phyloP scores from a whole-genome alignment of 2,113 vertebrate genomes.

The Oxyruncus cristatus region DNA sequence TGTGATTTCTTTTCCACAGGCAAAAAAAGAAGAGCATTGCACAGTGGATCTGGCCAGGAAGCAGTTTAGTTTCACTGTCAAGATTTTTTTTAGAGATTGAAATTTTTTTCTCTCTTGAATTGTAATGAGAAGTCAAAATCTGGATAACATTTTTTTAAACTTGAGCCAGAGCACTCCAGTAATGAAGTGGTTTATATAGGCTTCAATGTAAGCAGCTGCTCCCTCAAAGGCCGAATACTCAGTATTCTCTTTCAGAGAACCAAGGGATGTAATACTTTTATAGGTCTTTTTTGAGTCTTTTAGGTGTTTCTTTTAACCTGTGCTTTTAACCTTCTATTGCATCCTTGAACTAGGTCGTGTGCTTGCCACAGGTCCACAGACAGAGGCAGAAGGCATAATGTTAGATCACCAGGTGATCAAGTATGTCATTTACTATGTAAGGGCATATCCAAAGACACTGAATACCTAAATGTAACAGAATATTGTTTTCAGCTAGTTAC shows the following conservation, averaged over 20 bases:
- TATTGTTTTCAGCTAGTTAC: neutral
- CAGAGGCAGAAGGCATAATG: neutral
- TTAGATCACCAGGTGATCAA: neutral
- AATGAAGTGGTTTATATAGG: neutral
- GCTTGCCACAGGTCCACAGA: neutral
- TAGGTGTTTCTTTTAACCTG: neutral
- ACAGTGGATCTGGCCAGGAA: neutral
- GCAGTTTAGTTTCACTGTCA: neutral
- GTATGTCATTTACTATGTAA: neutral
- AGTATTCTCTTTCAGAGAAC: neutral
- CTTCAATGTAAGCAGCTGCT: neutral
- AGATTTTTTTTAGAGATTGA: neutral
- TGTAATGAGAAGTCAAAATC: neutral
- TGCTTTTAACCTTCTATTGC: neutral
- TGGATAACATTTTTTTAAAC: neutral
- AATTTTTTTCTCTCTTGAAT: neutral
- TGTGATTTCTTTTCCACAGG: neutral
- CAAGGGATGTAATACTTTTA: neutral
- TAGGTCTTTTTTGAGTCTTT: neutral
- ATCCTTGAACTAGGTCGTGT: neutral
- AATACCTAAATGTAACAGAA: neutral
- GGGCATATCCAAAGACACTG: neutral
- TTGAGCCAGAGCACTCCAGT: neutral
- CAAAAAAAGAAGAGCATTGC: neutral
- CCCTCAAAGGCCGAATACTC: neutral